These are phyloP conservation scores for Mactromeris polynyma DNA, from an alignment of 2,888 invertebrate genomes.

Conservation along the genomic window DNA sequence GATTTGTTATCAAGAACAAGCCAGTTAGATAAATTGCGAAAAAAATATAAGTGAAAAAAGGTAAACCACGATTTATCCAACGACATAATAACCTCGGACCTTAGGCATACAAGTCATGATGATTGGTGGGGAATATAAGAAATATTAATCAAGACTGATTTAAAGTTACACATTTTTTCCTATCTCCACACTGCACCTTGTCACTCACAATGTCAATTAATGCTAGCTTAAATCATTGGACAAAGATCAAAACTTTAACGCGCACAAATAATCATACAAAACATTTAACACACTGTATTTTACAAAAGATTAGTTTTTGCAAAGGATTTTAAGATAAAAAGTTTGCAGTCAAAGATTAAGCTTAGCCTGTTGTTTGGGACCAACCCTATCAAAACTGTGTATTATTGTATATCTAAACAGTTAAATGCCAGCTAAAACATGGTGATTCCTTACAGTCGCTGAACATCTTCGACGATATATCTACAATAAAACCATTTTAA, in stretches of 20 bases:
- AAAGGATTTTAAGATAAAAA: not conserved
- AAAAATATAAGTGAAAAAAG: not conserved
- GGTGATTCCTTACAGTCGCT: not conserved
- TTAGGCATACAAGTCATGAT: not conserved
- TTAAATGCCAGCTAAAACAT: slow-evolving; percentile 16
- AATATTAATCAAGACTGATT: not conserved
- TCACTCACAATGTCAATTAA: not conserved
- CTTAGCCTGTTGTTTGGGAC: not conserved
- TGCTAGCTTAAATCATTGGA: not conserved
- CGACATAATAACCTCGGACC: not conserved
- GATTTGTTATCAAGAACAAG: too few relatives aligned
- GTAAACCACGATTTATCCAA: not conserved
- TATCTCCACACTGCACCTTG: not conserved
- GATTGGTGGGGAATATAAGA: not conserved
- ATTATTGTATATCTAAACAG: slow-evolving; percentile 11
- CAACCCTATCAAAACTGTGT: not conserved
- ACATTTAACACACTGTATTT: slow-evolving; percentile 6
- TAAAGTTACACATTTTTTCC: not conserved
- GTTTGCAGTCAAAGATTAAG: not conserved
- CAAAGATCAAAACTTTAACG: slow-evolving; percentile 15
- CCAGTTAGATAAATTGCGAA: not conserved
- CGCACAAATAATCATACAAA: slow-evolving; percentile 13
- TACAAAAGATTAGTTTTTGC: slow-evolving; percentile 3
- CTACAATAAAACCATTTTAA: slow-evolving; percentile 11
- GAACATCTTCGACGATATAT: not conserved